Evolutionary conservation across 1,140 invertebrate genomes (phyloP), one percentile per base, ranked within the genome.

Genomic region (Calephelis virginiensis): DNA sequence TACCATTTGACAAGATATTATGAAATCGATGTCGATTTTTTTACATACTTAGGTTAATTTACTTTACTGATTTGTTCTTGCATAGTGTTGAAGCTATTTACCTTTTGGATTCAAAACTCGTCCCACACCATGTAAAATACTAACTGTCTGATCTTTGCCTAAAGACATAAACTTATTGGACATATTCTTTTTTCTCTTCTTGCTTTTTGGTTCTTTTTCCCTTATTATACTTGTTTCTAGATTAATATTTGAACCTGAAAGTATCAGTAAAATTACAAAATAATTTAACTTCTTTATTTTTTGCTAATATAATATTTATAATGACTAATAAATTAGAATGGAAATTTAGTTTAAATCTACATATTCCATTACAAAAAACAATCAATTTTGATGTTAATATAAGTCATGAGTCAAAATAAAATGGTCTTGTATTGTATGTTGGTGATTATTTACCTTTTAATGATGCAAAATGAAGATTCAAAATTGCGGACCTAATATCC

Each of bases 41-140:
- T 28, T 28, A 1, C 28, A 28, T 28, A 28, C 28, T 28, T 28
- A 28, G n/a, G n/a, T n/a, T n/a, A 28, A 28, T 28, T 28, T 28
- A 28, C 2, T 2, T n/a, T 28, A 28, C 28, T 28, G 28, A 28
- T 28, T 28, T 28, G 28, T n/a, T n/a, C n/a, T n/a, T n/a, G n/a
- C n/a, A n/a, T n/a, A n/a, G n/a, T n/a, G 7, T 43, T 43, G 40
- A 43, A 43, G 8, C 7, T 40, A 40, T 67, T 84, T 92, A 93
- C 94, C 92, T 93, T 96, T 96, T 17, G 95, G 95, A 92, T 96
- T 95, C 28, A 95, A 92, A 5, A 96, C 94, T 78, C 94, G 91
- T n/a, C 95, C 95, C 8, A 96, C 88, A 0, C 94, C 94, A 89
- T 96, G 95, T 75, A 96, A 91, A 67, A 96, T 92, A 46, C 93